phyloP scores from a whole-genome alignment of 2,797 vertebrate genomes.

The Molossus alvarezi region DNA sequence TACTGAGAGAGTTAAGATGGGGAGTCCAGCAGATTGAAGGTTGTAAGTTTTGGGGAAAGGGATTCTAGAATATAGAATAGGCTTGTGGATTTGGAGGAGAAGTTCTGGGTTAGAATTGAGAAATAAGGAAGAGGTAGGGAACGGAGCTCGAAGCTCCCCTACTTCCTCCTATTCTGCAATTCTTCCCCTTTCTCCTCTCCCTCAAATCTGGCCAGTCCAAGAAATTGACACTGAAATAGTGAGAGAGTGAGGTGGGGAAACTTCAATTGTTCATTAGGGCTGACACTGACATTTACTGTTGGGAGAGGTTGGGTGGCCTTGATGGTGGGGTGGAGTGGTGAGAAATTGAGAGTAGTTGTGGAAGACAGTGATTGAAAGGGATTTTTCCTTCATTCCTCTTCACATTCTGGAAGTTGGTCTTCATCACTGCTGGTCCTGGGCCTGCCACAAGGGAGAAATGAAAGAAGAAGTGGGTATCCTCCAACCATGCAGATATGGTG shows the following conservation, averaged over 20 bases:
- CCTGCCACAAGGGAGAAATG: background rate
- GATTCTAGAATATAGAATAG: background rate
- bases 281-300: background rate
- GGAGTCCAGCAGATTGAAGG: background rate
- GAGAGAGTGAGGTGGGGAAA: background rate
- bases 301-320: background rate
- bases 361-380: background rate
- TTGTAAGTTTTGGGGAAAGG: background rate
- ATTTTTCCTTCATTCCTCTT: background rate
- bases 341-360: background rate
- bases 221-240: background rate
- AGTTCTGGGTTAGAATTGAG: background rate
- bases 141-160: background rate
- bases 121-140: background rate
- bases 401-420: background rate
- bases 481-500: background rate
- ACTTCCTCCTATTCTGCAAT: background rate
- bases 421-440: background rate
- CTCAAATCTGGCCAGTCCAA: background rate
- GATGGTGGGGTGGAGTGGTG: background rate
- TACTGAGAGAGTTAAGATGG: background rate
- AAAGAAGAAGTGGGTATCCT: background rate
- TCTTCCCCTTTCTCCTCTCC: background rate
- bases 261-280: background rate
- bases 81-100: constrained; percentile 8